These are phyloP conservation scores for Sinodicranocentrus sp. DNA, from an alignment of 2,888 invertebrate genomes.

Conservation along the genomic window DNA sequence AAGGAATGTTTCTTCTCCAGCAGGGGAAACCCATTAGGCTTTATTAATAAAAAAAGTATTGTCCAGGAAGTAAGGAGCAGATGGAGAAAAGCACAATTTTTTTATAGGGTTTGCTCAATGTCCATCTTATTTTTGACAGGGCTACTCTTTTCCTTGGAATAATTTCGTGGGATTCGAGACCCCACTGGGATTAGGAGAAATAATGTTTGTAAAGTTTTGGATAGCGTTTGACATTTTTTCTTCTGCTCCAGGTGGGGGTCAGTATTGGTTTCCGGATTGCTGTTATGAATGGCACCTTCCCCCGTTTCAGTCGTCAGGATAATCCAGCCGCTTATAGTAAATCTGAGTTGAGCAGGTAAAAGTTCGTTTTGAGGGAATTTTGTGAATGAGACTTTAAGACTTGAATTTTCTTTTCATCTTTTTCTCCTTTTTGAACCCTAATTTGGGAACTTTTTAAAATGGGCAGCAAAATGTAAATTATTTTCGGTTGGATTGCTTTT, in stretches of 20 bases:
- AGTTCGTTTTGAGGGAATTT: neutral
- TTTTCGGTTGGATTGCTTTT: constrained; percentile 75
- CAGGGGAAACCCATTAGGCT: neutral
- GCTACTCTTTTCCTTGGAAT: too few species aligned
- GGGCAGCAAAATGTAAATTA: too few species aligned
- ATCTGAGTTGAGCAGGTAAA: constrained; percentile 77
- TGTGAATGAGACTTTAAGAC: neutral
- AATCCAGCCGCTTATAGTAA: constrained; percentile 89
- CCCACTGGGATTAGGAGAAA: too few species aligned
- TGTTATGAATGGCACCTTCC: constrained; percentile 87
- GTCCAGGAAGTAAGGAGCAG: too few species aligned
- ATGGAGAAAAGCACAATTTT: neutral
- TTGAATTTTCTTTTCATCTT: too few species aligned
- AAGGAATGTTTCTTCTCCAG: neutral
- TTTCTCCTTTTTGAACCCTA: too few species aligned
- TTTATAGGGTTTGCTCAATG: neutral
- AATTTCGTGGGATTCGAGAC: too few species aligned
- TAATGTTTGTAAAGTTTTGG: too few species aligned
- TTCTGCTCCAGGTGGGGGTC: constrained; percentile 81
- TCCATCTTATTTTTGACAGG: constrained; percentile 7
- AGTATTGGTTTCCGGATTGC: constrained; percentile 85
- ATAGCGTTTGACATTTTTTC: neutral
- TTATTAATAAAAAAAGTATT: constrained; percentile 19
- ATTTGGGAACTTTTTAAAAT: too few species aligned
- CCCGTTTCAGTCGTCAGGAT: constrained; percentile 89